A percentile compares a stretch with the other conserved stretches of the same genome.
These are phyloP conservation scores for Drosophila arawakana DNA, from an alignment of 1,140 invertebrate species.

Conservation along the genomic window DNA sequence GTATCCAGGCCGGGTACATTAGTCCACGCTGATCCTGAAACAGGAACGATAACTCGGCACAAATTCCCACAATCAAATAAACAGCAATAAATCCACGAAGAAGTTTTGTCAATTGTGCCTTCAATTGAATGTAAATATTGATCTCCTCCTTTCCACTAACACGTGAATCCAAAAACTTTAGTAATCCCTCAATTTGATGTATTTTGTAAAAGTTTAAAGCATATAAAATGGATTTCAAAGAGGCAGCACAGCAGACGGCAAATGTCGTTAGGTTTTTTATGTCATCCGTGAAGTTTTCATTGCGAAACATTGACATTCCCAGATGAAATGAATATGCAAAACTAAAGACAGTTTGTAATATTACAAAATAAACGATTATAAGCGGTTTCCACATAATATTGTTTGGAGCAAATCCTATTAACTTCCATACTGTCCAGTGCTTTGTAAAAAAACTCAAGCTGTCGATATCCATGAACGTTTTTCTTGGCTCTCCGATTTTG, in stretches of 20 bases:
- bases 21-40: conserved; percentile 51
- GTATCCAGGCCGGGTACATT: conserved; percentile 76
- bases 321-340: conserved; percentile 64
- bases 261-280: conserved; percentile 64
- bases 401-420: conserved; percentile 26
- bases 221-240: conserved; percentile 58
- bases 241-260: conserved; percentile 57
- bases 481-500: background rate
- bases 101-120: conserved; percentile 50
- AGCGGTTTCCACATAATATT: conserved; percentile 8
- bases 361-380: conserved; percentile 26
- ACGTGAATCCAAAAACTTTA: conserved; percentile 51
- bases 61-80: conserved; percentile 55
- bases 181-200: conserved; percentile 48
- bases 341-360: conserved; percentile 55
- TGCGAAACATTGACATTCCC: conserved; percentile 48
- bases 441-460: conserved; percentile 48
- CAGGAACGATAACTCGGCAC: conserved; percentile 62
- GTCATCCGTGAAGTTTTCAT: conserved; percentile 51
- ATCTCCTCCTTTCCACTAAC: conserved; percentile 28
- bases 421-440: conserved; percentile 48
- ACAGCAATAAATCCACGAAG: conserved; percentile 53
- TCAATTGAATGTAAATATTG: conserved; percentile 42
- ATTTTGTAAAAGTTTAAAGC: conserved; percentile 52
- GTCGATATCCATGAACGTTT: conserved; percentile 20